phyloP scores from a whole-genome alignment of 2,888 invertebrate species.

The Ypsolopha sequella region DNA sequence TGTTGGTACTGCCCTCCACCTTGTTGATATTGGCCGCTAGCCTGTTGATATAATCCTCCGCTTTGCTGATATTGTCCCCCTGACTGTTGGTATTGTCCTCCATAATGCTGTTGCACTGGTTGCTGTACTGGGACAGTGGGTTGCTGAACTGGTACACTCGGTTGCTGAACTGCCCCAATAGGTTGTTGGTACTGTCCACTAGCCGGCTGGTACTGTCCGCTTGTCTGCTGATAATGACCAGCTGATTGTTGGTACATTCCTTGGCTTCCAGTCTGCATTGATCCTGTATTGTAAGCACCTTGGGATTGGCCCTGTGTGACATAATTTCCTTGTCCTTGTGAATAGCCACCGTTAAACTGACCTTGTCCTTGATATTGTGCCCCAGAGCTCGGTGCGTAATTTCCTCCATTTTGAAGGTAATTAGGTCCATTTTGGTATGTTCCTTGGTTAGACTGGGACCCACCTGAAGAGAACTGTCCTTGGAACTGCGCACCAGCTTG shows the following conservation, averaged over 20 bases:
- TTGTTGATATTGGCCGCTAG: neutral
- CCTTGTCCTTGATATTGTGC: constrained; percentile 17
- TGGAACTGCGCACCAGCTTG: constrained; percentile 14
- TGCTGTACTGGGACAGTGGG: no score
- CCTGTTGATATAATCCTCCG: neutral
- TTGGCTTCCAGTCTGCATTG: neutral
- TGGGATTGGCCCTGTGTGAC: constrained; percentile 8
- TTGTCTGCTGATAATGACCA: neutral
- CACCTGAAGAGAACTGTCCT: neutral
- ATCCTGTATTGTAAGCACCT: neutral
- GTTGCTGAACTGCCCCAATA: neutral
- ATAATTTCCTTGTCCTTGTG: constrained; percentile 9
- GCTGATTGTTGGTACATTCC: neutral
- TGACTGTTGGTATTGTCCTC: neutral
- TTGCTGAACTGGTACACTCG: neutral
- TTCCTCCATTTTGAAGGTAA: constrained; percentile 10
- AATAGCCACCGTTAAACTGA: constrained; percentile 14
- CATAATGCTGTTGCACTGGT: neutral
- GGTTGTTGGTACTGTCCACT: neutral
- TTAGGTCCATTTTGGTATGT: constrained; percentile 11
- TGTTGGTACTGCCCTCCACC: constrained; percentile 7
- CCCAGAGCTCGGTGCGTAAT: neutral
- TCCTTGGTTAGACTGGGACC: constrained; percentile 10
- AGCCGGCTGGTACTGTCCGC: neutral
- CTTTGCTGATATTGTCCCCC: neutral